These are phyloP conservation scores for Sternarchorhynchus goeldii DNA, from an alignment of 2,797 vertebrate genomes.

Conservation along the genomic window DNA sequence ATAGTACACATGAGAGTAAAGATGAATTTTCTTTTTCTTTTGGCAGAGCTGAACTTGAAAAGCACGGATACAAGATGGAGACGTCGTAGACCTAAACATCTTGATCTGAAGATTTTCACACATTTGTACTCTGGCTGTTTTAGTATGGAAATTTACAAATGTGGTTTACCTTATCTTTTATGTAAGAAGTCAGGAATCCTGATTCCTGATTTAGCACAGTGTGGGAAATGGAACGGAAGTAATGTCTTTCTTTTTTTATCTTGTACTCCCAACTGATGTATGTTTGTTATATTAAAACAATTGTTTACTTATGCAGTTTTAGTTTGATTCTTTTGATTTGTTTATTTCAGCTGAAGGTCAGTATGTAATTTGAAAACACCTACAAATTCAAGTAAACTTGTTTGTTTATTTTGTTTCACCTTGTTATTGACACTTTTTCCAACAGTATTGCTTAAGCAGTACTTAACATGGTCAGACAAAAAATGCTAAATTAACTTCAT, in stretches of 20 bases:
- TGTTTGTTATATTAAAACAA: conserved; percentile 53
- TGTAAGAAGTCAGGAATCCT: conserved; percentile 32
- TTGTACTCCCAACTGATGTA: conserved; percentile 19
- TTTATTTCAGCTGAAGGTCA: background rate
- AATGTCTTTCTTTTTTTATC: conserved; percentile 48
- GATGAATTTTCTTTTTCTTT: conserved; percentile 42
- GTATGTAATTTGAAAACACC: background rate
- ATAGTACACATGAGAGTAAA: background rate
- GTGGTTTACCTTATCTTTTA: conserved; percentile 31
- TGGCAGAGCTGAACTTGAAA: conserved; percentile 94
- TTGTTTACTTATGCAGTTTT: conserved; percentile 36
- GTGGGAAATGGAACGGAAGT: conserved; percentile 31
- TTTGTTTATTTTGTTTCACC: too few relatives aligned
- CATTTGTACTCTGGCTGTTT: conserved; percentile 58
- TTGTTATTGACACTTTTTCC: too few relatives aligned
- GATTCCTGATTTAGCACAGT: conserved; percentile 9
- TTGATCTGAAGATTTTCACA: conserved; percentile 52
- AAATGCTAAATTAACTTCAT: background rate
- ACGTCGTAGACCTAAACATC: conserved; percentile 81
- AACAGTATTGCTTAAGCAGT: too few relatives aligned
- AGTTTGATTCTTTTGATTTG: conserved; percentile 1
- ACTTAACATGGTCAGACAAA: too few relatives aligned
- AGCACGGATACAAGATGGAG: conserved; percentile 99
- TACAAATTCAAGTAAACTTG: background rate
- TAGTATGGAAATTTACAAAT: conserved; percentile 27